phyloP scores from a whole-genome alignment of 2,797 vertebrate species.

The Danio albolineatus region DNA sequence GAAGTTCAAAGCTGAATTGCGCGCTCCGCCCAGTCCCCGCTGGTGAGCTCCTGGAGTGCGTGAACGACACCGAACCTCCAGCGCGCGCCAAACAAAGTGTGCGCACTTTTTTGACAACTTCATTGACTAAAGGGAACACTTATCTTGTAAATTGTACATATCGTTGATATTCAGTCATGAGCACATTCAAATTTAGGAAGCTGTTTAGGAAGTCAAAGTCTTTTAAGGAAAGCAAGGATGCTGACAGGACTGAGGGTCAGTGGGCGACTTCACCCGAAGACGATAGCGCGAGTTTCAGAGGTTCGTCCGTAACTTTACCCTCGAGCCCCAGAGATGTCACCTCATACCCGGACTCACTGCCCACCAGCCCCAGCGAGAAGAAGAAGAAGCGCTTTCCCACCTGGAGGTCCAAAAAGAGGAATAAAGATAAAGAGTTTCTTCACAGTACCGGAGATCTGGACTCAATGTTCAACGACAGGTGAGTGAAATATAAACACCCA shows the following conservation, averaged over 20 bases:
- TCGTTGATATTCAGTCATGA: conserved; percentile 34
- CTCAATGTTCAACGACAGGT: conserved; percentile 9
- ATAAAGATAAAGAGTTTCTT: conserved; percentile 22
- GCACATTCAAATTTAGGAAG: conserved; percentile 46
- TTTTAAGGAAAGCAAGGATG: conserved; percentile 28
- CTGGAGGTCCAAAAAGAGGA: conserved; percentile 49
- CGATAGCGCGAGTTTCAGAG: neutral
- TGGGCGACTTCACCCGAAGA: conserved; percentile 1
- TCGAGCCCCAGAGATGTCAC: conserved; percentile 3
- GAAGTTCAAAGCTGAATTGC: neutral
- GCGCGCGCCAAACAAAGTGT: conserved; percentile 7
- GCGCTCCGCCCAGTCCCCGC: conserved; percentile 10
- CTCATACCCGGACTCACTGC: neutral
- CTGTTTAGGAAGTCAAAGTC: conserved; percentile 45
- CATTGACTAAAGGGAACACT: neutral
- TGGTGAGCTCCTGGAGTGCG: neutral
- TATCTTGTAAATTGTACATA: neutral
- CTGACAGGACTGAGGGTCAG: neutral
- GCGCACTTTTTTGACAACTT: neutral
- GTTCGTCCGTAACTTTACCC: conserved; percentile 15
- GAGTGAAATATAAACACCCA: conserved; percentile 1
- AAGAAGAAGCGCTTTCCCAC: conserved; percentile 49
- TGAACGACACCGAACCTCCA: neutral
- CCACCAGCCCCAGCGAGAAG: conserved; percentile 46
- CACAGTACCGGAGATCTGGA: conserved; percentile 7